These are phyloP conservation scores for Callorhinus ursinus DNA, from an alignment of 2,113 vertebrate species.

Conservation along the genomic window DNA sequence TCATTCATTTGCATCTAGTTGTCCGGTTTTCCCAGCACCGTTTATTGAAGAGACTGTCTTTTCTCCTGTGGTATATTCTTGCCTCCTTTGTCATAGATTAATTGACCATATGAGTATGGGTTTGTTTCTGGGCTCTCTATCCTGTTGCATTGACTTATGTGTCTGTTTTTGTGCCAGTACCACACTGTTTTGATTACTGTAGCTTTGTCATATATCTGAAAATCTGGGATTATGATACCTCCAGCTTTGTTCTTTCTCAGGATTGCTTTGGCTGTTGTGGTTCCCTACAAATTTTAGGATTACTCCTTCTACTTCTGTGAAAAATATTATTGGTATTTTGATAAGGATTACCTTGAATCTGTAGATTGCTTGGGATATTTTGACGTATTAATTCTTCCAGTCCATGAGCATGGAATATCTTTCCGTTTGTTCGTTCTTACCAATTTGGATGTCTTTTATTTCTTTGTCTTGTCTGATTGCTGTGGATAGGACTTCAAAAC, in stretches of 20 bases:
- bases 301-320: not conserved
- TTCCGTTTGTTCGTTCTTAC: not conserved
- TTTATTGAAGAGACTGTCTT: not conserved
- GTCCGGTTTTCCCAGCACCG: not conserved
- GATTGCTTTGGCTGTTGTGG: not conserved
- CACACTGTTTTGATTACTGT: not conserved
- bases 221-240: not conserved
- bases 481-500: not conserved
- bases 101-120: not conserved
- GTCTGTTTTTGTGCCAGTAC: not conserved
- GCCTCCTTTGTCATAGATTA: not conserved
- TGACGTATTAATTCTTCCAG: not conserved
- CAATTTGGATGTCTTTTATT: not conserved
- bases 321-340: not conserved
- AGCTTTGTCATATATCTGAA: not conserved
- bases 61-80: not conserved
- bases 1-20: not conserved
- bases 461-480: not conserved
- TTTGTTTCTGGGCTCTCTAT: not conserved
- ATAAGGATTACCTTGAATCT: not conserved
- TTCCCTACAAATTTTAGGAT: not conserved
- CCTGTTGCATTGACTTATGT: not conserved
- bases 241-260: not conserved
- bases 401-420: not conserved
- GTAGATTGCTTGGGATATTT: not conserved